Conservation (phyloP, 2,113 vertebrate genomes). For the Acinonyx jubatus region DNA sequence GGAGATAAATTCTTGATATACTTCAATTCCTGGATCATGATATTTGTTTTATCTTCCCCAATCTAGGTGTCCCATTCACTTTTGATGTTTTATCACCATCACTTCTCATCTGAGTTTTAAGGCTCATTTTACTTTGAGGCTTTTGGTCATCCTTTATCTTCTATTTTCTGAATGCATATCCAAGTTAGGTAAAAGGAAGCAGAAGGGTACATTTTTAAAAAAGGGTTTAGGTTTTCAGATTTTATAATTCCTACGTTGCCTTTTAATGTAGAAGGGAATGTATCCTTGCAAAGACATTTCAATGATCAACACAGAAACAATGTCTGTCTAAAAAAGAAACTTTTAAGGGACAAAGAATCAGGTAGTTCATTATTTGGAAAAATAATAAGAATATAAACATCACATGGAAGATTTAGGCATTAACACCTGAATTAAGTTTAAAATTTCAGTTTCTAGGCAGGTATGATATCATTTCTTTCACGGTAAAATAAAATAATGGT, state of each 20-base stretch:
- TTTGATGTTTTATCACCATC: not conserved
- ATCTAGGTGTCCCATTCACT: not conserved
- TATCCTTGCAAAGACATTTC: slow-evolving; percentile 58
- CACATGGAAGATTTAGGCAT: slow-evolving; percentile 65
- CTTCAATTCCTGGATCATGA: slow-evolving; percentile 14
- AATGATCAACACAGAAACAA: slow-evolving; percentile 59
- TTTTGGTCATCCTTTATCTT: slow-evolving; percentile 52
- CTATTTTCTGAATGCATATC: slow-evolving; percentile 59
- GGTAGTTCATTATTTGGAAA: slow-evolving; percentile 62
- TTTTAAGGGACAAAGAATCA: slow-evolving; percentile 58
- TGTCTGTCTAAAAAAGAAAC: slow-evolving; percentile 54
- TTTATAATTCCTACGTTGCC: slow-evolving; percentile 37
- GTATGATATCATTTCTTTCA: slow-evolving; percentile 62
- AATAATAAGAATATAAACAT: slow-evolving; percentile 65
- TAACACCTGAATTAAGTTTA: slow-evolving; percentile 74
- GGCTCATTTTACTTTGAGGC: slow-evolving; percentile 53
- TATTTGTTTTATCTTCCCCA: slow-evolving; percentile 5
- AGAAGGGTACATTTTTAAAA: not conserved
- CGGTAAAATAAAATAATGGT: slow-evolving; percentile 58
- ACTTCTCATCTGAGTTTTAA: slow-evolving; percentile 50
- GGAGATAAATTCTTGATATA: not conserved
- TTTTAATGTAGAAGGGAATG: slow-evolving; percentile 63
- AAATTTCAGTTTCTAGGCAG: slow-evolving; percentile 71
- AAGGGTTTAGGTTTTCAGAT: slow-evolving; percentile 35
- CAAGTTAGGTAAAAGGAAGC: slow-evolving; percentile 45